Evolutionary conservation across 2,797 vertebrate genomes (phyloP), one percentile per base, ranked within the genome.

Genomic region (Sebastes glaucus): DNA sequence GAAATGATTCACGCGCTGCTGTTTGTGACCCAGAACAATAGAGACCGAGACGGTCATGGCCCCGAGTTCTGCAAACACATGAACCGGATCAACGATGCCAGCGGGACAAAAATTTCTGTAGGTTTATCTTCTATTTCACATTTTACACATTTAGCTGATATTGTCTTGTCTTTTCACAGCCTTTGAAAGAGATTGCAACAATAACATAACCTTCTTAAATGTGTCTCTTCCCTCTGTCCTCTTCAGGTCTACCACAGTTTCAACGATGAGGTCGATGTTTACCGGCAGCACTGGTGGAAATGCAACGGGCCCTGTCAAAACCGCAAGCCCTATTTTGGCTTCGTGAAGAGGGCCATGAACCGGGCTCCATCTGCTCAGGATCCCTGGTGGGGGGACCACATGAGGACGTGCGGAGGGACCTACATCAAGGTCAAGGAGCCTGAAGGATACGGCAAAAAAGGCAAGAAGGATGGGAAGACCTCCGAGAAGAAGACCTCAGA

Each of bases 1-100:
- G 99, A 99, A 91, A 99, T 99, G 99, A 99, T 99, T 84, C 99
- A 99, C 6, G 98, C 99, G 1, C 95, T 99, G 78, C 96, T 99
- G 49, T 99, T 99, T 85, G 97, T 99, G 80, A 99, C 98, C 7
- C 96, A 98, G 85, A 99, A 99, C 81, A 95, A 98, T 88, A 94
- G 96, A 78, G 98, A 99, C 86, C 92, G 96, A 7, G 97, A 98
- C 10, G 97, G 97, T 4, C 98, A 99, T 0, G 99, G 99, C 1
- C 97, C 98, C 0, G 98, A 99, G 93, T 99, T 99, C 92, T 95
- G 97, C 93, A 99, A 97, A 81, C 98, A 99, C 71, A 99, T 99
- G 99, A 91, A 93, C 55, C 96, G 98, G 32, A 99, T 99, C 87
- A 99, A 99, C 89, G 49, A 73, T 30, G 90, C 96, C 88, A 97